Base-by-base conservation (phyloP, 2,113 vertebrate genomes). In the Turdus rufiventris region DNA sequence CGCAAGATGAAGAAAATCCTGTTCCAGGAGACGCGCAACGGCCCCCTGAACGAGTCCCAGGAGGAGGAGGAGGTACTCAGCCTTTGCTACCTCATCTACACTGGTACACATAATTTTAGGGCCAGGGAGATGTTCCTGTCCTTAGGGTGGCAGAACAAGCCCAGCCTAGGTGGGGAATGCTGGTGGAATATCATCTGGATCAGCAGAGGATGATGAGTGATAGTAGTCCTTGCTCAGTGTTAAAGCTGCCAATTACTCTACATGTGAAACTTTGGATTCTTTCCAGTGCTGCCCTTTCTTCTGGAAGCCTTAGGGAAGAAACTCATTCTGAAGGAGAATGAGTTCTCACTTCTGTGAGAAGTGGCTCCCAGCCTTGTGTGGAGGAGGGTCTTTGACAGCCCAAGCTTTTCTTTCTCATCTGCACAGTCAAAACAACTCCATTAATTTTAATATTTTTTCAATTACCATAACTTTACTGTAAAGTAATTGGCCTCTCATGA, bases 1-100 rank as follows among this genome's bases (percentile, higher is more conserved):
- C 98, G 99, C 88, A 99, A 99, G 98, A 99, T 99, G 99, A 99
- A 99, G 97, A 99, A 99, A 94, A 99, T 99, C 94, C 99, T 99
- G 31, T 99, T 99, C 98, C 99, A 99, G 82, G 99, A 99, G 97
- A 98, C 98, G 10, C 98, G 98, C 91, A 99, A 99, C 1, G 99
- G 99, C 38, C 98, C 99, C 15, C 97, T 99, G 96, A 99, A 98
- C 25, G 99, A 99, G 96, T 99, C 98, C 68, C 99, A 99, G 79
- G 99, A 99, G 89, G 99, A 99, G 40, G 99, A 99, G 88, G 99
- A 99, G 98, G 99, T 98, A 98, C 63, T 28, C 3, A 1, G 16
- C 2, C 20, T 78, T 62, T 57, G 15, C 68, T 18, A 14, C 34
- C 47, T 23, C 29, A 2, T 87, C 65, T n/a, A 5, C 50, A 8